These are phyloP conservation scores for Pseudoatta argentina DNA, from an alignment of 1,140 invertebrate genomes.

Conservation along the genomic window DNA sequence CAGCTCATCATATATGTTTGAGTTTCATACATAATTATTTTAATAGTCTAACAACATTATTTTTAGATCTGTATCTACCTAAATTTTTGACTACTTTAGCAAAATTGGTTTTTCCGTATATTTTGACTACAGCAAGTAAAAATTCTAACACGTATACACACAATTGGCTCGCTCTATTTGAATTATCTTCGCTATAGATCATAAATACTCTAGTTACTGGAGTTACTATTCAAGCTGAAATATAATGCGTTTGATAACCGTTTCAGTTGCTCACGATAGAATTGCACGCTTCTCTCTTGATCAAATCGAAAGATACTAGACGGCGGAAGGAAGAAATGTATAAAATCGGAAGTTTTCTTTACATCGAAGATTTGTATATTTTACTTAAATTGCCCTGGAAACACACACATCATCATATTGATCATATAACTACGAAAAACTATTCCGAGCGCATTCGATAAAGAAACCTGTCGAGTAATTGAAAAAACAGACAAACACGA, in stretches of 20 bases:
- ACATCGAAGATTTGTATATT: slow-evolving; percentile 44
- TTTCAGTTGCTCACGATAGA: slow-evolving; percentile 20
- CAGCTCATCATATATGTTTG: too few relatives aligned
- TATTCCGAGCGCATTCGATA: slow-evolving; percentile 43
- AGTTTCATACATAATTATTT: too few relatives aligned
- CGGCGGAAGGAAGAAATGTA: not conserved
- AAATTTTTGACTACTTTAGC: too few relatives aligned
- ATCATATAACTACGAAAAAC: slow-evolving; percentile 27
- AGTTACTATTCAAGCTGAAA: slow-evolving; percentile 32
- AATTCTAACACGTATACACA: not conserved
- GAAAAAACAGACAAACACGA: slow-evolving; percentile 34
- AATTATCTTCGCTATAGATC: not conserved
- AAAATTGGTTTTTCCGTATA: too few relatives aligned
- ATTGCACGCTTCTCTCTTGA: not conserved
- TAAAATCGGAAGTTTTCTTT: slow-evolving; percentile 48
- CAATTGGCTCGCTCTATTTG: not conserved
- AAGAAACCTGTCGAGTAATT: slow-evolving; percentile 57
- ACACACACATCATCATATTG: not conserved
- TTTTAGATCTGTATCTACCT: too few relatives aligned
- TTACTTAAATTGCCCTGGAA: slow-evolving; percentile 46
- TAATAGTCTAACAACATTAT: too few relatives aligned
- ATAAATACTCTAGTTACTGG: not conserved
- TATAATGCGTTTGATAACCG: slow-evolving; percentile 1
- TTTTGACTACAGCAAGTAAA: not conserved
- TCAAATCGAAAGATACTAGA: not conserved